Evolutionary conservation across 2,113 vertebrate genomes (phyloP).

Genomic region (Gorsachius goisagi): DNA sequence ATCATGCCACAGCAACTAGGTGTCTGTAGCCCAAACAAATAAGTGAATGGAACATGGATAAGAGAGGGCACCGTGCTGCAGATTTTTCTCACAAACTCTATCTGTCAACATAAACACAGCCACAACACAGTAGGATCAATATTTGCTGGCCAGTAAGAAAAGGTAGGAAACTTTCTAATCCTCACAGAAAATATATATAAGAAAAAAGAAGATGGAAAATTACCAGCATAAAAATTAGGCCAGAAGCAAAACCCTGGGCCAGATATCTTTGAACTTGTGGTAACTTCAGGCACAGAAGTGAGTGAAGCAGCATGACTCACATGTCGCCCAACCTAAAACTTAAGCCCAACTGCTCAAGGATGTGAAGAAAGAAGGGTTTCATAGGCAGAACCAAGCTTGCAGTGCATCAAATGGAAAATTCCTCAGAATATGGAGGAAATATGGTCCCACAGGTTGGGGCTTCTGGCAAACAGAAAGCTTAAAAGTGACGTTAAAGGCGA

Average conservation of each 20-base stretch:
- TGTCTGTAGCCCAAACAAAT: neutral
- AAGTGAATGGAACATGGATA: neutral
- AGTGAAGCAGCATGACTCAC: neutral
- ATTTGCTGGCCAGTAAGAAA: neutral
- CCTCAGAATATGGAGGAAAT: neutral
- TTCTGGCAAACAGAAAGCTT: neutral
- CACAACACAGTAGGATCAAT: neutral
- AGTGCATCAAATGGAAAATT: neutral
- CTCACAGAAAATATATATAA: neutral
- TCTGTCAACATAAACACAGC: neutral
- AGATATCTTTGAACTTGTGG: neutral
- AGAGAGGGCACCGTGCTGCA: neutral
- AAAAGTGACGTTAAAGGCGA: neutral
- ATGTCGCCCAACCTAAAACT: neutral
- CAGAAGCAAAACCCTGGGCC: neutral
- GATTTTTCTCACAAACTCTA: neutral
- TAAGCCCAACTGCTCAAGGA: neutral
- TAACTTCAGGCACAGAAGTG: neutral
- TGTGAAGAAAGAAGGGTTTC: neutral
- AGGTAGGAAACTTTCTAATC: neutral
- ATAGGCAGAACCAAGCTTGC: neutral
- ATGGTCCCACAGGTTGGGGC: neutral
- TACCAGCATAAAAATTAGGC: neutral
- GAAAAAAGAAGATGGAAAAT: neutral
- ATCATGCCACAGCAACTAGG: neutral